Evolutionary conservation across 1,140 invertebrate species (phyloP), one percentile per base, ranked within the genome.

Genomic region (Trigoniulus corallinus): DNA sequence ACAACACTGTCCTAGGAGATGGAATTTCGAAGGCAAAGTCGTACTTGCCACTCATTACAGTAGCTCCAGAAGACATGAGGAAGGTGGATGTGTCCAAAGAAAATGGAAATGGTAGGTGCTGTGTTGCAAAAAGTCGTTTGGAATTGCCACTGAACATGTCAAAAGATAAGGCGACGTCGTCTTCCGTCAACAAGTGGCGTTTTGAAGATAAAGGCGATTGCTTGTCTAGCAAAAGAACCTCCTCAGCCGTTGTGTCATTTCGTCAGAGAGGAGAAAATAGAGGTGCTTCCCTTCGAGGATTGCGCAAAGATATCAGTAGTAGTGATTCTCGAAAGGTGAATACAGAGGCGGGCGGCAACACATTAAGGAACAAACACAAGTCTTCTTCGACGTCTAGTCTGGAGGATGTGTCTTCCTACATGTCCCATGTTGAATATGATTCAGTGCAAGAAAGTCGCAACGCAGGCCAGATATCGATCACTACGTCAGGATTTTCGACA

Each of bases 321-420:
- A n/a, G n/a, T n/a, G n/a, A n/a, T n/a, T n/a, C n/a, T n/a, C 7
- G 29, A 34, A 34, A 34, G 15, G 15, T 34, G 29, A 34, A 15
- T 34, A 7, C 15, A 34, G 7, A 7, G 7, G 7, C 15, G 15
- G 15, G 15, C 7, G 15, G 7, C 7, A 7, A 34, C 15, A 34
- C 7, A 7, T 34, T 34, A 34, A 34, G 7, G 7, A 15, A 7
- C 29, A 15, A 15, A 34, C 7, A 15, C 15, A 34, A 34, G 29
- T 20, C 4, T 43, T 22, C 41, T n/a, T 24, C 23, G n/a, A 63
- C 60, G 62, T 65, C 63, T 27, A 62, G 60, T 54, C 60, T 61
- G 44, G 63, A 65, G 26, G 61, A 65, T 39, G 58, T 62, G 37
- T 62, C 61, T 1, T n/a, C n/a, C n/a, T n/a, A n/a, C n/a, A n/a